Evolutionary conservation across 2,888 invertebrate genomes (phyloP), one percentile per base, ranked within the genome.

Genomic region (Meghimatium bilineatum): DNA sequence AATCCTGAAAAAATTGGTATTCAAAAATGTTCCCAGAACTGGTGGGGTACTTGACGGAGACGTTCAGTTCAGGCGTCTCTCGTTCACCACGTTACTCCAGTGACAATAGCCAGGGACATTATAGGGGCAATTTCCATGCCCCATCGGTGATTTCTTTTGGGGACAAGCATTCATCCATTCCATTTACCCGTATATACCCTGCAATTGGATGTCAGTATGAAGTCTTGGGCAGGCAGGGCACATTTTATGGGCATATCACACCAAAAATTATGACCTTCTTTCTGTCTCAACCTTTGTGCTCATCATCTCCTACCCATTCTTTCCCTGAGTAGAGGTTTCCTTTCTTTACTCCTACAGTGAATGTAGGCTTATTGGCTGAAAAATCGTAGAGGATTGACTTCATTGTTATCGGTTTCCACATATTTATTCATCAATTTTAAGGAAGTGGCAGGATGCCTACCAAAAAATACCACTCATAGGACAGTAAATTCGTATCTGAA

Each of bases 71-170:
- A 12, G 23, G 44, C 44, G n/a, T 67, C 66, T 78, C 36, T 38
- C 66, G 44, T 17, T 78, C 78, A n/a, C 26, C 10, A 66, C n/a
- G 66, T 44, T 44, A 67, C 67, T 38, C 38, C 67, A 44, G 66
- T 29, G 44, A 78, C 78, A 78, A 78, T 78, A 29, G 29, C 12
- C 44, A 17, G 44, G 66, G 66, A 78, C 29, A 34, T 78, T 78
- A 78, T 78, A 78, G 44, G 78, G 78, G 78, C 67, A 78, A 78
- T 78, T 78, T 78, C 66, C 78, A 67, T 78, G 78, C 78, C 49
- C 78, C 8, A 66, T 29, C n/a, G 78, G 20, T 36, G 66, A 66
- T 78, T 29, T 66, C 78, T 78, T 78, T 78, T 78, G 56, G 29
- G 32, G 38, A 49, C n/a, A 29, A 38, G 44, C 63, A 56, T 44